phyloP scores from a whole-genome alignment of 1,140 invertebrate genomes.

The Pygmarrhopalites habei region DNA sequence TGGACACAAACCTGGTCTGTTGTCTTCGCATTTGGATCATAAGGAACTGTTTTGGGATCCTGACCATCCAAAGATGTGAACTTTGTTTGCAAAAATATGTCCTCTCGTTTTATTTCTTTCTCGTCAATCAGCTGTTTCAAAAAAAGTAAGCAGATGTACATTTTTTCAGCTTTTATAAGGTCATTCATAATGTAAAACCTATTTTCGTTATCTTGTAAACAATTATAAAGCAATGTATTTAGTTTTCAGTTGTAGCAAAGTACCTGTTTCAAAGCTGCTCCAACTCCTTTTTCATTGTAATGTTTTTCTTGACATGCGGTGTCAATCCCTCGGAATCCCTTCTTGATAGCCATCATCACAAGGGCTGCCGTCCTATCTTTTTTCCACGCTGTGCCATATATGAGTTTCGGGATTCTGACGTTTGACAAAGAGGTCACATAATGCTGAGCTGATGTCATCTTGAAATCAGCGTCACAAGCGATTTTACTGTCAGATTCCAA shows the following conservation, averaged over 20 bases:
- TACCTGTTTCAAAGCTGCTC: not conserved
- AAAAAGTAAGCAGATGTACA: too few species aligned
- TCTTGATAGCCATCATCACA: constrained; percentile 24
- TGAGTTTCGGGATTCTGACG: constrained; percentile 32
- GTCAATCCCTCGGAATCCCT: constrained; percentile 34
- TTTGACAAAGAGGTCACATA: constrained; percentile 18
- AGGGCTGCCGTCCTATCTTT: constrained; percentile 29
- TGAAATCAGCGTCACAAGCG: too few species aligned
- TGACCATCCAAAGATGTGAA: constrained; percentile 37
- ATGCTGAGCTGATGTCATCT: too few species aligned
- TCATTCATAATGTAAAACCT: constrained; percentile 1
- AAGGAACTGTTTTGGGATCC: constrained; percentile 32
- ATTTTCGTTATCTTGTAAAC: too few species aligned
- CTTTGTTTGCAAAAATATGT: constrained; percentile 35
- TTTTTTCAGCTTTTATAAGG: too few species aligned
- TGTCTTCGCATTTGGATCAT: constrained; percentile 22
- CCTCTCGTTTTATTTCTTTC: constrained; percentile 16
- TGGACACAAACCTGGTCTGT: constrained; percentile 21
- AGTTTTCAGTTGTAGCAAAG: not conserved
- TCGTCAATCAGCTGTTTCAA: not conserved
- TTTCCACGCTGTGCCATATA: constrained; percentile 39
- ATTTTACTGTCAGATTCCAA: too few species aligned
- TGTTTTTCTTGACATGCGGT: constrained; percentile 38
- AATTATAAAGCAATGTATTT: too few species aligned
- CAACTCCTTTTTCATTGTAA: constrained; percentile 31